These are phyloP conservation scores for Onychorhynchus coronatus DNA, from an alignment of 2,113 vertebrate genomes.

Conservation along the genomic window DNA sequence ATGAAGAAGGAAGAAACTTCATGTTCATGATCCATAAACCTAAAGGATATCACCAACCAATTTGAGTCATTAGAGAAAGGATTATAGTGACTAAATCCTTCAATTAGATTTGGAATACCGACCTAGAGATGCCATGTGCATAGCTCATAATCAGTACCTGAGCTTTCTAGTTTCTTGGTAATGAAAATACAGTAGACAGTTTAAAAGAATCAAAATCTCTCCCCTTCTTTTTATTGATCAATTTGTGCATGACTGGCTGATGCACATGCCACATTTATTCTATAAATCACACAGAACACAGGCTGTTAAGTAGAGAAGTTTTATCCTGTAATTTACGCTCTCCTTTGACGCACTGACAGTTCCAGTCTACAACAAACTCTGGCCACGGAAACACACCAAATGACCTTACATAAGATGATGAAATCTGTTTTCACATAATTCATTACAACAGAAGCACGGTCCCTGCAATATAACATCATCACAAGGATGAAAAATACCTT, in stretches of 20 bases:
- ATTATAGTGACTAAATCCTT: neutral
- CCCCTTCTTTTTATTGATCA: neutral
- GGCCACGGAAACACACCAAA: neutral
- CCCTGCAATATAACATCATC: neutral
- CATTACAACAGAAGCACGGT: neutral
- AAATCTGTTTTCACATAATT: neutral
- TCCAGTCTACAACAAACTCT: neutral
- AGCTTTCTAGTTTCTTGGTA: neutral
- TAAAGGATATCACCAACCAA: neutral
- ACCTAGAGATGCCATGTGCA: neutral
- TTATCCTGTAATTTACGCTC: neutral
- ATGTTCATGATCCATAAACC: neutral
- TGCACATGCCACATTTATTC: neutral
- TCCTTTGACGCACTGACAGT: neutral
- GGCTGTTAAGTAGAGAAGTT: neutral
- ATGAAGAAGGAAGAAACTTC: neutral
- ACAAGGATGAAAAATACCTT: neutral
- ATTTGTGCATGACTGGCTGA: neutral
- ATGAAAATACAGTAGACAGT: neutral
- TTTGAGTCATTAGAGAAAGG: neutral
- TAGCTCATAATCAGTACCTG: neutral
- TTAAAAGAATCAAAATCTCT: neutral
- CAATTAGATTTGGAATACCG: neutral
- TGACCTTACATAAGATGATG: neutral
- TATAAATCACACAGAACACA: neutral